phyloP scores from a whole-genome alignment of 2,113 vertebrate species.

The Daboia siamensis region DNA sequence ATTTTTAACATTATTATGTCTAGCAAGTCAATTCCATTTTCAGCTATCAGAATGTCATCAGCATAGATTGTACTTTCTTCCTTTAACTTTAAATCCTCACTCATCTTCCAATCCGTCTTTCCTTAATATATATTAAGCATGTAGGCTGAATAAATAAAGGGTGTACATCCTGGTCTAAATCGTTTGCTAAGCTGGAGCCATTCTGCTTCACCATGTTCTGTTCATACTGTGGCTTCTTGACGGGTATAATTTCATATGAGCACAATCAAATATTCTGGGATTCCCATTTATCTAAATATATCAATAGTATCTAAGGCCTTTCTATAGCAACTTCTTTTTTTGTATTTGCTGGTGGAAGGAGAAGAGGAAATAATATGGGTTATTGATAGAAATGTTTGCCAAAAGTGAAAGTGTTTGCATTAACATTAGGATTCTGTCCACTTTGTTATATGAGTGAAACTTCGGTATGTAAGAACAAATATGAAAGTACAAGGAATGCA shows the following conservation, averaged over 20 bases:
- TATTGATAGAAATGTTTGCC: not conserved
- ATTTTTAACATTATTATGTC: not conserved
- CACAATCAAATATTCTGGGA: not conserved
- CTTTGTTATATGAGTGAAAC: not conserved
- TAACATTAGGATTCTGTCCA: not conserved
- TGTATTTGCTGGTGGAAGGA: not conserved
- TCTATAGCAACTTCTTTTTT: not conserved
- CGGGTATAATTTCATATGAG: not conserved
- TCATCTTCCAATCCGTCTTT: not conserved
- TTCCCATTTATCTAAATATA: not conserved
- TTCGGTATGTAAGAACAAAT: not conserved
- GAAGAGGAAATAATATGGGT: not conserved
- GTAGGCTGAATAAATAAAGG: not conserved
- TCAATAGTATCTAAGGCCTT: not conserved
- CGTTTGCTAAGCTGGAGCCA: not conserved
- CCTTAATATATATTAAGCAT: not conserved
- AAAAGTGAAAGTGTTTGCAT: not conserved
- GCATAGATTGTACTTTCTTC: not conserved
- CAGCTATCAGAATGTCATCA: not conserved
- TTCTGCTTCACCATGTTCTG: not conserved
- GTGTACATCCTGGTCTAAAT: not conserved
- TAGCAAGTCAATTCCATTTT: not conserved
- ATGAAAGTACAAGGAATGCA: not conserved
- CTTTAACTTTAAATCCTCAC: not conserved
- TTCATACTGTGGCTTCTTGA: not conserved